Conservation (phyloP, 2,888 invertebrate species). For the Idaea dimidiata region DNA sequence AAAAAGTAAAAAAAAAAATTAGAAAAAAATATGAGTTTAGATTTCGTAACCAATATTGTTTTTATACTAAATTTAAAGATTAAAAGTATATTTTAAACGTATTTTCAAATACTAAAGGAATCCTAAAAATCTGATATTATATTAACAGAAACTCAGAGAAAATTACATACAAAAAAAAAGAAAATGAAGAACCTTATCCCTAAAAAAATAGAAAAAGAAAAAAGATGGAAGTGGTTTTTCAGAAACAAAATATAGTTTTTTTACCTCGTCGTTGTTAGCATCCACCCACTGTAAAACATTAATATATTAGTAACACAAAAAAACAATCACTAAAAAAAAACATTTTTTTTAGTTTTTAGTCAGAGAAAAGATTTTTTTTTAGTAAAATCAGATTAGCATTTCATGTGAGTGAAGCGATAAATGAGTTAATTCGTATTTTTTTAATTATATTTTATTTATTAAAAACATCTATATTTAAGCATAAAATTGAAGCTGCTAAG, state of each 20-base stretch:
- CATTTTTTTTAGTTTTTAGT: slow-evolving; percentile 8
- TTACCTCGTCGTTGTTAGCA: slow-evolving; percentile 85
- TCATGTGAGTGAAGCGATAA: slow-evolving; percentile 56
- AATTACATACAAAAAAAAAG: slow-evolving; percentile 13
- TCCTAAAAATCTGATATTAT: not conserved
- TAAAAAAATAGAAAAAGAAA: slow-evolving; percentile 15
- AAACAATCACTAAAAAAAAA: slow-evolving; percentile 36
- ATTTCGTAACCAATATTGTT: too few relatives aligned
- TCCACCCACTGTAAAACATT: slow-evolving; percentile 84
- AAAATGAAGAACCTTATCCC: slow-evolving; percentile 26
- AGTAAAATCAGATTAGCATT: slow-evolving; percentile 57
- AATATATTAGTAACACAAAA: slow-evolving; percentile 67
- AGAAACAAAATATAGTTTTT: slow-evolving; percentile 23
- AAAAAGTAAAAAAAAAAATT: too few relatives aligned
- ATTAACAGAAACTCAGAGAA: not conserved
- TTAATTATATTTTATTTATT: slow-evolving; percentile 46
- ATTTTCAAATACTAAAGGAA: not conserved
- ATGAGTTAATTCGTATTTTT: slow-evolving; percentile 42
- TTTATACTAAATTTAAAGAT: too few relatives aligned
- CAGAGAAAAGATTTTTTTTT: slow-evolving; percentile 18
- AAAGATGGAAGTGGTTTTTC: not conserved
- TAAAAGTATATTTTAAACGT: not conserved
- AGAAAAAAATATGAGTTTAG: too few relatives aligned
- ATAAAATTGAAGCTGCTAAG: slow-evolving; percentile 38
- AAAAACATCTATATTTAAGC: slow-evolving; percentile 55